A percentile compares a stretch with the other conserved stretches of the same genome.
These are phyloP conservation scores for Rallus crepitans DNA, from an alignment of 2,797 vertebrate genomes.

Conservation along the genomic window DNA sequence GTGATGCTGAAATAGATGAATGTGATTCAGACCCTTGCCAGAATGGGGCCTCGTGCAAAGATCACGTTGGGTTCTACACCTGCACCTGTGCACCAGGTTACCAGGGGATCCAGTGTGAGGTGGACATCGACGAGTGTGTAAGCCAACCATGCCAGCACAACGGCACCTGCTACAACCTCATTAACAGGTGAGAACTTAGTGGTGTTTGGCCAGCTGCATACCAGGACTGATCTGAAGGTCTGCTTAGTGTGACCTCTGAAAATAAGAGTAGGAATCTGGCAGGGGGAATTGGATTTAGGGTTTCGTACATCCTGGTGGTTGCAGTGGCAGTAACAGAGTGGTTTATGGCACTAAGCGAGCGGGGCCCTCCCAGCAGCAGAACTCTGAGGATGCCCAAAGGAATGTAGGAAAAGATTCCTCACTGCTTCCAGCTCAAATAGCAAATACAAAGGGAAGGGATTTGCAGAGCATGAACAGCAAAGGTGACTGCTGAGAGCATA, in stretches of 20 bases:
- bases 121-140: slow-evolving; percentile 90
- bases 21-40: slow-evolving; percentile 89
- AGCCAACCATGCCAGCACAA: slow-evolving; percentile 87
- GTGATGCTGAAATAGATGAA: slow-evolving; percentile 91
- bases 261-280: background rate
- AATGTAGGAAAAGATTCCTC: background rate
- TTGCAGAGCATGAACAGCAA: background rate
- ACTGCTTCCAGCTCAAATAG: background rate
- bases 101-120: slow-evolving; percentile 86
- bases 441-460: background rate
- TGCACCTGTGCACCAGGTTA: slow-evolving; percentile 89
- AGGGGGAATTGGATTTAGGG: background rate
- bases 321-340: background rate
- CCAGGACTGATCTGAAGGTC: background rate
- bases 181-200: slow-evolving; percentile 85
- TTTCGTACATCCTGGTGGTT: background rate
- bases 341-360: background rate
- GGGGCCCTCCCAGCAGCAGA: background rate
- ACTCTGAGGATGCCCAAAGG: background rate
- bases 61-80: slow-evolving; percentile 86
- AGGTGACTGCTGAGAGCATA: background rate
- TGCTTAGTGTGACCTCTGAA: background rate
- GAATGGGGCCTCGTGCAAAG: slow-evolving; percentile 88
- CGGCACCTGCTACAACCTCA: slow-evolving; percentile 84
- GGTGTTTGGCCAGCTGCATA: background rate